phyloP scores from a whole-genome alignment of 2,113 vertebrate species.

The Emydocephalus ijimae region DNA sequence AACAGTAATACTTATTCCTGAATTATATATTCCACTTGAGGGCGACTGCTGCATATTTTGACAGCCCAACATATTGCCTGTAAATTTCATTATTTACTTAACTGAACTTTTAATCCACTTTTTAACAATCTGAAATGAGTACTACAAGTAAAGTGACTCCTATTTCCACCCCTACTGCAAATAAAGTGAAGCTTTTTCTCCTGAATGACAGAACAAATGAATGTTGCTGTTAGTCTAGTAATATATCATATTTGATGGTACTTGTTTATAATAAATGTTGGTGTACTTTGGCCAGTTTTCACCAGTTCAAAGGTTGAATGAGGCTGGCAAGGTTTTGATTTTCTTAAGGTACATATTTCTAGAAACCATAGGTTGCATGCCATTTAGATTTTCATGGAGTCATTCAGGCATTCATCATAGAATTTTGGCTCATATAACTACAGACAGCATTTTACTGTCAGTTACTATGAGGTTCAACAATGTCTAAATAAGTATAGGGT shows the following conservation, averaged over 20 bases:
- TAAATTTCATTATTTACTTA: background rate
- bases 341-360: background rate
- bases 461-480: accelerated
- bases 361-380: background rate
- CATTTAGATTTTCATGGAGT: background rate
- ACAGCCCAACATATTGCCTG: background rate
- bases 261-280: accelerated
- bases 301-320: slow-evolving; percentile 60
- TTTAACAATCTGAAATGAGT: background rate
- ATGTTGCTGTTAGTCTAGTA: background rate
- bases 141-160: background rate
- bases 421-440: background rate
- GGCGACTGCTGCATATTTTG: accelerated
- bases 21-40: background rate
- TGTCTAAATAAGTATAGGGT: background rate
- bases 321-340: slow-evolving; percentile 26
- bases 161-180: background rate
- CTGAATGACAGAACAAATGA: background rate
- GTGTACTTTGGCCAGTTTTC: slow-evolving; percentile 50
- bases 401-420: background rate
- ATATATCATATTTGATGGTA: accelerated
- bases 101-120: accelerated
- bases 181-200: accelerated
- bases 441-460: background rate
- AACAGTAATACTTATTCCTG: background rate